Percentiles rank a stretch among this genome's conserved stretches.
Conservation (phyloP, 2,888 invertebrate species). For the Galeopsomyia nigrocyanea region DNA sequence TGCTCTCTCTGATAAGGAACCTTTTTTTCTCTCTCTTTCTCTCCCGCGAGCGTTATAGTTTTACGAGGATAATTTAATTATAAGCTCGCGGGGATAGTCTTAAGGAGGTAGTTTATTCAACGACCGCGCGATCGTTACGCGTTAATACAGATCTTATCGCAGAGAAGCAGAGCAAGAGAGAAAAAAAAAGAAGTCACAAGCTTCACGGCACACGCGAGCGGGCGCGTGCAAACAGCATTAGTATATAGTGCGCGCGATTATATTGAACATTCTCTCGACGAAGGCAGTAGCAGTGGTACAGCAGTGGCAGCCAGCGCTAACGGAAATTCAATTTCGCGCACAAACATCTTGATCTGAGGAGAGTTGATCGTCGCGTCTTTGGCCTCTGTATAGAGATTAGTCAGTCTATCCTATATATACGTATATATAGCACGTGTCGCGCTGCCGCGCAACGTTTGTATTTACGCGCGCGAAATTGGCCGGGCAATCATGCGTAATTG, state of each 20-base stretch:
- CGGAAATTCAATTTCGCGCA: conserved; percentile 50
- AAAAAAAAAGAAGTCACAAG: background rate
- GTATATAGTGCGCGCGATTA: conserved; percentile 15
- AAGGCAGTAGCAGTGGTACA: background rate
- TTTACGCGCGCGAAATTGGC: conserved; percentile 67
- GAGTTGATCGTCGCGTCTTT: conserved; percentile 2
- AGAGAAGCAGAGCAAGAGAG: background rate
- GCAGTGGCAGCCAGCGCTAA: conserved; percentile 33
- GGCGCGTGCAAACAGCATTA: conserved; percentile 34
- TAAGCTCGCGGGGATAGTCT: background rate
- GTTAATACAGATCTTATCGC: conserved; percentile 7
- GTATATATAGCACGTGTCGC: conserved; percentile 1
- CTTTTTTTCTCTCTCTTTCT: background rate
- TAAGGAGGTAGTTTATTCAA: conserved; percentile 7
- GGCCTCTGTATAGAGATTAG: conserved; percentile 26
- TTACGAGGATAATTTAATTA: conserved; percentile 41
- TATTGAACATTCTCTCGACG: conserved; percentile 40
- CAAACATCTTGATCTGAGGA: conserved; percentile 48
- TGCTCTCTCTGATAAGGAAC: background rate
- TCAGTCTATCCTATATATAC: conserved; percentile 18
- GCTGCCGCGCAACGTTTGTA: conserved; percentile 49
- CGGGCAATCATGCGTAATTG: conserved; percentile 66
- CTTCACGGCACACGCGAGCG: background rate
- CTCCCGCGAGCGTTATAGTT: conserved; percentile 5
- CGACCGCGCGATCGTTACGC: background rate